These are phyloP conservation scores for Bombus sibiricus DNA, from an alignment of 1,140 invertebrate species.

Conservation along the genomic window DNA sequence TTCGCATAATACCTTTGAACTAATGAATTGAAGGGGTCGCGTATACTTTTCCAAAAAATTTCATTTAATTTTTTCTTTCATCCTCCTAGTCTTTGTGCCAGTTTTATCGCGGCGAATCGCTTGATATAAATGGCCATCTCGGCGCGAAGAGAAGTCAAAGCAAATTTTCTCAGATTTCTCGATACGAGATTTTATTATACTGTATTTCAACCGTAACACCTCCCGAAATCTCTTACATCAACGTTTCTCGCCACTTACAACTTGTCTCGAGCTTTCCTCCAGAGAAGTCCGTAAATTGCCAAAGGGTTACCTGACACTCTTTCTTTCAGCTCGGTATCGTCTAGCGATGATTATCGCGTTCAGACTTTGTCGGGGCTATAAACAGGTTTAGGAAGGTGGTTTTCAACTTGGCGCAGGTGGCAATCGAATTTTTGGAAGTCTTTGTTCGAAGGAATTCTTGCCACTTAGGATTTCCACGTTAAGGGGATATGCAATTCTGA, in stretches of 20 bases:
- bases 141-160: neutral
- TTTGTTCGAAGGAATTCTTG: neutral
- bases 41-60: too few relatives aligned
- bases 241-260: neutral
- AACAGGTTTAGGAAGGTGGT: neutral
- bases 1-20: too few relatives aligned
- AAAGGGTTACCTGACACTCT: neutral
- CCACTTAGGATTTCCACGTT: neutral
- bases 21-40: accelerated
- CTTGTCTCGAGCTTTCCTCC: neutral
- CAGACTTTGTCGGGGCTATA: neutral
- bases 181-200: neutral
- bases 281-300: neutral
- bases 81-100: too few relatives aligned
- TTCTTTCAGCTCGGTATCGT: neutral
- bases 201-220: neutral
- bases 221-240: neutral
- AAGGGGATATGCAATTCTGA: too few relatives aligned
- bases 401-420: neutral
- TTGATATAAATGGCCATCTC: neutral
- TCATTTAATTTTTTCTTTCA: too few relatives aligned
- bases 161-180: neutral
- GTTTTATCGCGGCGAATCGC: too few relatives aligned
- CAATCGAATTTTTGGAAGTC: neutral
- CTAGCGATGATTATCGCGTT: neutral